A percentile compares a stretch with the other conserved stretches of the same genome.
phyloP scores from a whole-genome alignment of 2,113 vertebrate genomes.

The Ptilorrhoa leucosticta region DNA sequence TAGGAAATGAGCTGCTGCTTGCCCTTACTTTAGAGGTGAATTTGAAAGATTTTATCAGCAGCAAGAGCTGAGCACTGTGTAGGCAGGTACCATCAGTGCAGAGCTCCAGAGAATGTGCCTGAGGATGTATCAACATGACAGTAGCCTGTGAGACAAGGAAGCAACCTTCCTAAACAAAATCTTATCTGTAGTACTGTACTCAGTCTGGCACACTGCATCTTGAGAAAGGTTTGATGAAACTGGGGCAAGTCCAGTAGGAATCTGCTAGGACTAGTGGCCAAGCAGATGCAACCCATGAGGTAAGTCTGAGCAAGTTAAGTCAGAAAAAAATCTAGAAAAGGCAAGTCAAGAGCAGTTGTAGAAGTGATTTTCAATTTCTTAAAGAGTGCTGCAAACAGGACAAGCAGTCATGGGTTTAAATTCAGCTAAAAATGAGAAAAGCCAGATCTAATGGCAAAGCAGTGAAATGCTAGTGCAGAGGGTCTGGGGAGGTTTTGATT shows the following conservation, averaged over 20 bases:
- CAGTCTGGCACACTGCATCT: not conserved
- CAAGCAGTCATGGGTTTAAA: not conserved
- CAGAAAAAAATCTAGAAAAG: not conserved
- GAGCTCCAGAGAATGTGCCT: not conserved
- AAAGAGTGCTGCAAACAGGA: not conserved
- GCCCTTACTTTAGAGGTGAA: conserved; percentile 32
- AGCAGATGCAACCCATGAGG: not conserved
- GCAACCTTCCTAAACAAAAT: not conserved
- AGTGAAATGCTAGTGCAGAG: not conserved
- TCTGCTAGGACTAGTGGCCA: not conserved
- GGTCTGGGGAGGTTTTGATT: not conserved
- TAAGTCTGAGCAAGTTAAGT: not conserved
- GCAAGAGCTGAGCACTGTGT: not conserved
- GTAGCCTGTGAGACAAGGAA: not conserved
- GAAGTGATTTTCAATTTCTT: not conserved
- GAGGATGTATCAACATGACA: not conserved
- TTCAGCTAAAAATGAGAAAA: not conserved
- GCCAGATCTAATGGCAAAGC: not conserved
- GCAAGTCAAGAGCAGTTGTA: not conserved
- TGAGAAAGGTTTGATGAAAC: not conserved
- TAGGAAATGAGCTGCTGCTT: conserved; percentile 34
- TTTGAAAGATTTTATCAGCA: conserved; percentile 13
- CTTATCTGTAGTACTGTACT: not conserved
- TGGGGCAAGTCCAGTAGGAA: not conserved
- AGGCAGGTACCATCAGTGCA: not conserved